Evolutionary conservation across 2,797 vertebrate species (phyloP), one percentile per base, ranked within the genome.

Genomic region (Semotilus atromaculatus): DNA sequence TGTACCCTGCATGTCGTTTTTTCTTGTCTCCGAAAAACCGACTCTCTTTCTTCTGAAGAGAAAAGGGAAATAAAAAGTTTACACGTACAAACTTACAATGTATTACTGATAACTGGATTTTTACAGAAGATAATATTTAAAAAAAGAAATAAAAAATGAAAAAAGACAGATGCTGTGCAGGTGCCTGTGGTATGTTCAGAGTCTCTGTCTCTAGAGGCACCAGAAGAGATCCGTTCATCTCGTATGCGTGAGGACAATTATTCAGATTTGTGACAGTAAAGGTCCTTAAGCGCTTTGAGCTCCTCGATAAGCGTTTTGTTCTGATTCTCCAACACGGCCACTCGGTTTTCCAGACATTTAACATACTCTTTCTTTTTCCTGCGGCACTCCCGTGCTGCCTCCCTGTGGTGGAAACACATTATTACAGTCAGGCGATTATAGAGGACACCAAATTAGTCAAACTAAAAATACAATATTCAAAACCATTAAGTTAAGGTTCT

Each of bases 261-360:
- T 96, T 99, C 98, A 45, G 98, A 99, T 96, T 99, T 99, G 96
- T 99, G 98, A 95, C 98, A 99, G 93, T 99, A 99, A 92, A 99
- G 97, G 97, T 99, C 98, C 95, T 99, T 99, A 94, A 99, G 98
- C 94, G 98, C 98, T 97, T 99, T 99, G 76, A 99, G 97, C 94
- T 99, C 98, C 95, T 99, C 98, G 62, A 99, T 99, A 90, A 99
- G 95, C 92, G 98, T 99, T 96, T 99, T 99, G 96, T 99, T 99
- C 96, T 99, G 98, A 95, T 99, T 99, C 93, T 99, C 98, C 95
- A 99, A 95, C 90, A 99, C 98, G 23, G 98, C 98, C 91, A 99
- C 98, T 60, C 98, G 96, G 95, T 99, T 99, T 95, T 99, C 98
- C 95, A 99, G 94, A 96, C 98, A 99, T 92, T 99, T 99, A 88